Percentiles rank a stretch among this genome's conserved stretches.
Evolutionary conservation across 2,797 vertebrate species (phyloP).

Genomic region (Carcharodon carcharias): DNA sequence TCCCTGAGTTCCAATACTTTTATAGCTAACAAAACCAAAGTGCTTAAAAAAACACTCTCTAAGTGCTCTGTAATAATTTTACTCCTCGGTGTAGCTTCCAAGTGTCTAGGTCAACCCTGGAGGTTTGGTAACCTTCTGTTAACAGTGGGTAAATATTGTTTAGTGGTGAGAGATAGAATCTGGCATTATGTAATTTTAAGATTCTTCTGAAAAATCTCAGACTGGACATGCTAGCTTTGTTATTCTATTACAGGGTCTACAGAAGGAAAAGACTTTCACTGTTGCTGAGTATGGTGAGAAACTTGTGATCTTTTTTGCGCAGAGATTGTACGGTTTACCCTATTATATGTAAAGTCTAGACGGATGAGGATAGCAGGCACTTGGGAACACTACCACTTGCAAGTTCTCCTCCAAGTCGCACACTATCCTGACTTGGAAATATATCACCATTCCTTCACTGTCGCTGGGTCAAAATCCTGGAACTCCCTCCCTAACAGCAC

Average conservation of each 20-base stretch:
- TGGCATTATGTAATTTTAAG: neutral
- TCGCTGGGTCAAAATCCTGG: too few species aligned
- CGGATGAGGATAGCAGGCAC: too few species aligned
- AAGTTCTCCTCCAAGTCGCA: too few species aligned
- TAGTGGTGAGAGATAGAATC: neutral
- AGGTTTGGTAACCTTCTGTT: neutral
- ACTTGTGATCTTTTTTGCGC: neutral
- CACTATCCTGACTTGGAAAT: too few species aligned
- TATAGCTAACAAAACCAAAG: neutral
- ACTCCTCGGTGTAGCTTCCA: neutral
- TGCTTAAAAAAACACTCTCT: neutral
- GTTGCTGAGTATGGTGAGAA: neutral
- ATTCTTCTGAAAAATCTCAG: too few species aligned
- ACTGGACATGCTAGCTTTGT: neutral
- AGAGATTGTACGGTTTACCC: too few species aligned
- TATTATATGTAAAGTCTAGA: too few species aligned
- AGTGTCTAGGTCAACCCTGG: neutral
- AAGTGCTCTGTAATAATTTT: neutral
- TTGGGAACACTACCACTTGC: too few species aligned
- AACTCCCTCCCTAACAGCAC: too few species aligned
- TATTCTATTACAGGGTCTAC: neutral
- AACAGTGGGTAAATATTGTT: neutral
- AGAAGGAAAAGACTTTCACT: neutral
- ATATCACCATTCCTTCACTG: too few species aligned
- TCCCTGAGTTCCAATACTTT: neutral